Conservation (phyloP, 2,888 invertebrate species). For the Agrotis puta region DNA sequence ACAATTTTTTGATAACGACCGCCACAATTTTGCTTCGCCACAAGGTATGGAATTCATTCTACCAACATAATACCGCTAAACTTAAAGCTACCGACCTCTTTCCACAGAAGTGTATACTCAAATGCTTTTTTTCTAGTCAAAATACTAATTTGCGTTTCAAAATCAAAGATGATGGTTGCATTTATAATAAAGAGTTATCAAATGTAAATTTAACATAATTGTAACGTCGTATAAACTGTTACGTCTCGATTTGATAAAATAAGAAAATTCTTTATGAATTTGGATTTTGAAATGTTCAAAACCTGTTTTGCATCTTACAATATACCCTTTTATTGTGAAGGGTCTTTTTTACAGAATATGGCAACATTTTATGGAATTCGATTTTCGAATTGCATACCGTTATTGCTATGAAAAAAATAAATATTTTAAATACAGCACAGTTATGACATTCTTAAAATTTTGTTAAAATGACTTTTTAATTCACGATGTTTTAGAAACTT, state of each 20-base stretch:
- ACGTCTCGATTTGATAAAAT: neutral
- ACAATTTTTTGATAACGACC: neutral
- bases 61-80: constrained; percentile 11
- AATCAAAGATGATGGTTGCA: constrained; percentile 65
- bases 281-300: constrained; percentile 28
- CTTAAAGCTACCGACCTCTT: constrained; percentile 26
- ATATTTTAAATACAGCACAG: neutral
- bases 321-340: neutral
- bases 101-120: constrained; percentile 60
- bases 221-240: constrained; percentile 5
- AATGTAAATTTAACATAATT: constrained; percentile 37
- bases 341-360: constrained; percentile 35
- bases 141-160: constrained; percentile 62
- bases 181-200: constrained; percentile 59
- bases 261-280: constrained; percentile 13
- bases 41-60: neutral
- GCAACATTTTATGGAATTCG: neutral
- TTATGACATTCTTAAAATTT: constrained; percentile 41
- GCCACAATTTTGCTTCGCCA: neutral
- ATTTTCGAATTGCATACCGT: neutral
- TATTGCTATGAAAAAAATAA: neutral
- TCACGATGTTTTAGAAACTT: constrained; percentile 12
- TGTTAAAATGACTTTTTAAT: constrained; percentile 2
- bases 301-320: constrained; percentile 28
- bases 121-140: constrained; percentile 75